Conservation (phyloP, 2,888 invertebrate genomes). For the Alviniconcha strummeri region DNA sequence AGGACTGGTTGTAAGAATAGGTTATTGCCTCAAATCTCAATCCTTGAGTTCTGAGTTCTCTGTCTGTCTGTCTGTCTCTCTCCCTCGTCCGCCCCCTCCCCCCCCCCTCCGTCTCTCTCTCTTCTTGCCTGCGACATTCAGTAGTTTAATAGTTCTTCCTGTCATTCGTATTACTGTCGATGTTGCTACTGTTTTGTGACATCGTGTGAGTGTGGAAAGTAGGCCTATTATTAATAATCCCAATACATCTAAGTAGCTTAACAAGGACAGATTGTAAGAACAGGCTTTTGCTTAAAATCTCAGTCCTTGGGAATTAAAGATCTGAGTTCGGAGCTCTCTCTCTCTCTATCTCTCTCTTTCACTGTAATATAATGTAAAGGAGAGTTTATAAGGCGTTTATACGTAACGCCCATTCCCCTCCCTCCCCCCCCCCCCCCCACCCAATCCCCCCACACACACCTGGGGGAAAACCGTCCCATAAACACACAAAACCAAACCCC, state of each 20-base stretch:
- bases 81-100: neutral
- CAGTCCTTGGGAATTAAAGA: no score
- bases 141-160: neutral
- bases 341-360: constrained; percentile 12
- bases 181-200: neutral
- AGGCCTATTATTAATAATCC: neutral
- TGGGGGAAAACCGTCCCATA: no score
- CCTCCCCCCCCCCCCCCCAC: no score
- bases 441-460: no score
- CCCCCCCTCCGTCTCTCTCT: no score
- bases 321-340: neutral
- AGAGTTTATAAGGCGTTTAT: no score
- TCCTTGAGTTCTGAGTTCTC: neutral
- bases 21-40: no score
- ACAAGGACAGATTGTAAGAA: neutral
- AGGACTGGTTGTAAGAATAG: no score
- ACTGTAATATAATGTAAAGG: neutral
- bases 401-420: no score
- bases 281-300: neutral
- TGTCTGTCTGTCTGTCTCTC: neutral
- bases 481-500: no score
- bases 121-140: no score
- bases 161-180: neutral
- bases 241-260: neutral
- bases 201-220: neutral